phyloP scores from a whole-genome alignment of 2,888 invertebrate genomes.

The Patella caerulea region DNA sequence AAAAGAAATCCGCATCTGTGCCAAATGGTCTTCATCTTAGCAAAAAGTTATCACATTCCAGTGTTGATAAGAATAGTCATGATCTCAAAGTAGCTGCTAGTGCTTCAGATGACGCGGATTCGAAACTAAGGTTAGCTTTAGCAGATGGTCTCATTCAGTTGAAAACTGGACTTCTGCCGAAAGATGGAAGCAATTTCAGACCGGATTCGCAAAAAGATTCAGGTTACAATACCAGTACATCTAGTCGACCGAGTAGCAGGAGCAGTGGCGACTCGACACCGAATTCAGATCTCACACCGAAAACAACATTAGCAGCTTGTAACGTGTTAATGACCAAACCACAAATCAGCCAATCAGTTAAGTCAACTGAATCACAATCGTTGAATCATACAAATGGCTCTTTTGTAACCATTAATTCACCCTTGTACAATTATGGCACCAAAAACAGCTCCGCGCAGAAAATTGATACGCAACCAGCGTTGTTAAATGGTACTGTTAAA shows the following conservation, averaged over 20 bases:
- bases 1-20: neutral
- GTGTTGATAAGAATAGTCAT: neutral
- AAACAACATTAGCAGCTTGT: neutral
- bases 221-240: no score
- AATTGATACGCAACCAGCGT: neutral
- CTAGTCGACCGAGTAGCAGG: constrained; percentile 71
- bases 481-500: neutral
- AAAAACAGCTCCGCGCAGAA: neutral
- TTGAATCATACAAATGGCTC: neutral
- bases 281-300: constrained; percentile 15
- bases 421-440: neutral
- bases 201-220: neutral
- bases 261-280: constrained; percentile 53
- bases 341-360: neutral
- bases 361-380: neutral
- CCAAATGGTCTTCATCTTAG: neutral
- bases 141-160: constrained; percentile 3
- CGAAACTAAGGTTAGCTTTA: neutral
- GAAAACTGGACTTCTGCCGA: neutral
- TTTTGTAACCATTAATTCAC: neutral
- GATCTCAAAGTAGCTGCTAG: neutral
- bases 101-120: neutral
- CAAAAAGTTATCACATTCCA: constrained; percentile 1
- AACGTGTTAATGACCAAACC: neutral
- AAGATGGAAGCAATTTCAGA: neutral